phyloP scores from a whole-genome alignment of 2,113 vertebrate species.

The Nesogale talazaci region DNA sequence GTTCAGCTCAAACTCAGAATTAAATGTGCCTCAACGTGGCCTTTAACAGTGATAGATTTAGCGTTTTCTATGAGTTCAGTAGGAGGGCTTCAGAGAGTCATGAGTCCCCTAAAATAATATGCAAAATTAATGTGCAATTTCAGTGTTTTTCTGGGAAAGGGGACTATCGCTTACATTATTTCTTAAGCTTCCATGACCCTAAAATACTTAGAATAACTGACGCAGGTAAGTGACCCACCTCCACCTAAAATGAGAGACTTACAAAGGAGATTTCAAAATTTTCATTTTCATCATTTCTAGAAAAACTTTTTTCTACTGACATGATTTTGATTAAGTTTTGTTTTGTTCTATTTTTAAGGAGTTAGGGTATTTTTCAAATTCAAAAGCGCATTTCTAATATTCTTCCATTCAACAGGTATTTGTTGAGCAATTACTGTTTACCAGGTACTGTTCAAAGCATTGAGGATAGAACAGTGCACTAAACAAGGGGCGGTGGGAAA shows the following conservation, averaged over 20 bases:
- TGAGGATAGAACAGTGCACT: background rate
- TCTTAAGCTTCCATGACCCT: background rate
- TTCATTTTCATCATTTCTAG: background rate
- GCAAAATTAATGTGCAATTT: background rate
- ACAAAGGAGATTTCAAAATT: constrained; percentile 27
- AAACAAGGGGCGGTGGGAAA: background rate
- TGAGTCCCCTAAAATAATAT: background rate
- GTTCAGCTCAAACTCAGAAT: background rate
- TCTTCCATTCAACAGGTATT: background rate
- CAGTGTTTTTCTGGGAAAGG: background rate
- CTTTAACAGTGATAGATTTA: background rate
- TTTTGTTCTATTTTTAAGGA: background rate
- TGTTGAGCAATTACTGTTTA: background rate
- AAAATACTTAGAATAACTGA: background rate
- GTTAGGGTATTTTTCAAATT: background rate
- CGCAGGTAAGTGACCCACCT: background rate
- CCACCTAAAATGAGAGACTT: background rate
- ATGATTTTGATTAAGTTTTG: constrained; percentile 6
- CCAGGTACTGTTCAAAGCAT: background rate
- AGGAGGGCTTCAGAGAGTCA: background rate
- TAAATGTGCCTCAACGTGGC: background rate
- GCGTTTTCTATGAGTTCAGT: background rate
- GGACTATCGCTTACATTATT: background rate
- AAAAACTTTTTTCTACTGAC: constrained; percentile 8
- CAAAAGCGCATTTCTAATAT: background rate